Base-by-base conservation (phyloP, 2,113 vertebrate species). In the Lanius ludovicianus region DNA sequence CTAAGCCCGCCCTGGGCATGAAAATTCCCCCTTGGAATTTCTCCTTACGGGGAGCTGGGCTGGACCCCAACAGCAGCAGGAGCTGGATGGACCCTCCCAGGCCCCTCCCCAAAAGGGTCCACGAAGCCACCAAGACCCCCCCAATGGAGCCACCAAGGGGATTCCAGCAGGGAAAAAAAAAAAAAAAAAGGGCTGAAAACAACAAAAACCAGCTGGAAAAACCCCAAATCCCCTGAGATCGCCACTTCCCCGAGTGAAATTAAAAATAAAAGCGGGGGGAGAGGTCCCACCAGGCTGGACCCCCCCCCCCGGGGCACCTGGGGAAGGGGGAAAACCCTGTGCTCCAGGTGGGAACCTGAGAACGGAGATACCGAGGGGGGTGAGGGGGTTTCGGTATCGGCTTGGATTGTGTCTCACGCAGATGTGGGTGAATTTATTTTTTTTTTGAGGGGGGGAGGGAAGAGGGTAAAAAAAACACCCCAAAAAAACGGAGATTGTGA, bases 391-490 rank as follows among this genome's bases (percentile, higher is more conserved):
- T 95, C 91, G 64, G 88, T 85, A 91, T 86, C 81, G 1, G 64
- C 12, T 56, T n/a, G 67, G 87, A 94, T 94, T 84, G 92, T 90
- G 92, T 84, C 78, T 94, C 86, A 94, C 82, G 90, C 89, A 76
- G 89, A 64, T 83, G 85, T 27, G 76, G 80, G 60, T 7, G 27
- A 37, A 33, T 18, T 37, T 21, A 15, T 24, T 9, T 30, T n/a
- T 35, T 17, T 59, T 68, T 76, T 60, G 8, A 2, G 10, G 13
- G 19, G 24, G 14, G 9, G 24, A 31, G 30, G 22, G 13, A 49
- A 49, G 23, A 13, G 47, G 7, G 44, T 24, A 25, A 39, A 53
- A 84, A 69, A 50, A n/a, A 59, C 56, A 31, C 46, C 37, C 37
- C 37, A 37, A 44, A 46, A 17, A 22, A 35, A 10, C 15, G 16